Base-by-base conservation (phyloP, 2,888 invertebrate genomes). In the Sturmia bella region DNA sequence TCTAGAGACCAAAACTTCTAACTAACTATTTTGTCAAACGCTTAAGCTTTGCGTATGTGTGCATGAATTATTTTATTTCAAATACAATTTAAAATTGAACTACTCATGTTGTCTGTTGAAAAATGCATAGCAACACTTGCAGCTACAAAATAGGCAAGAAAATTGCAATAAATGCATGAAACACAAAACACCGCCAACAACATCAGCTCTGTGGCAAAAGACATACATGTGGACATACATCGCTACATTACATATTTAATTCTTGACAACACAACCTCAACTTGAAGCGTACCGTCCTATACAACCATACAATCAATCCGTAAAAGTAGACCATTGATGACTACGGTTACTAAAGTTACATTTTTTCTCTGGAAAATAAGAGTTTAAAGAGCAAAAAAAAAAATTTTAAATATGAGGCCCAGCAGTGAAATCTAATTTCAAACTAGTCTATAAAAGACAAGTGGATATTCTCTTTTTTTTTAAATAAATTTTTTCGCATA, bases 361-460 rank as follows among this genome's bases (percentile, higher is more conserved):
- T 79, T 79, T 64, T 72, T 72, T 78, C 70, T 63, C 48, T 27
- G 57, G 56, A 68, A 50, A 64, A 52, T 59, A 64, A 43, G 43
- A 59, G 43, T 43, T 54, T 61, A 43, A 57, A 50, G 56, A 50
- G 19, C 15, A 50, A 48, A 56, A 63, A 39, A 56, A 63, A 39
- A 41, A 19, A 17, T 5, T 32, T 39, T 27, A 57, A 59, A 68
- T 45, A 70, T 57, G 5, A 45, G 59, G 61, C 70, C 61, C 72
- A 72, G 59, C 72, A 72, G 75, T 75, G 59, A 80, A 72, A 66
- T 72, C 66, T 76, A 80, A 76, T 80, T 80, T 61, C 45, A 76
- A 76, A 80, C 27, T 66, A 48, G 66, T 76, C 66, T 76, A 80
- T 76, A 68, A 76, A 76, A 80, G 76, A 61, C 80, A 80, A 76